Conservation (phyloP, 35 echinoderm and acorn worm species). For the Apostichopus japonicus region DNA sequence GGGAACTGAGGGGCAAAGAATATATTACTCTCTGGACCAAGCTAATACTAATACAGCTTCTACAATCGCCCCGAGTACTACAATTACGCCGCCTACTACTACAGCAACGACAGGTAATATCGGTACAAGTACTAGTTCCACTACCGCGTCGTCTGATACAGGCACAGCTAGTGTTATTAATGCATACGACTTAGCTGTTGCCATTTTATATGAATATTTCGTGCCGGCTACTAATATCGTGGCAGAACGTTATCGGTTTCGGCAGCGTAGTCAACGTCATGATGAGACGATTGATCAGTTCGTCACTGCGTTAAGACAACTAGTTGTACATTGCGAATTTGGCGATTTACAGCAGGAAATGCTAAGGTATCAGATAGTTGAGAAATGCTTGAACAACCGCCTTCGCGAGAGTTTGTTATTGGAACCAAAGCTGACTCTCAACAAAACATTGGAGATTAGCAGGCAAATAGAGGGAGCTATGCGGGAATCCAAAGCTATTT, state of each 20-base stretch:
- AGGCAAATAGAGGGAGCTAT: constrained; percentile 8
- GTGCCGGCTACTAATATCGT: neutral
- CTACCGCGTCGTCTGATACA: too few species aligned
- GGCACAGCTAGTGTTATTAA: too few species aligned
- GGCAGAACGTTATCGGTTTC: constrained; percentile 37
- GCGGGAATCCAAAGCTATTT: constrained; percentile 18
- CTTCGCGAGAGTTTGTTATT: constrained; percentile 1
- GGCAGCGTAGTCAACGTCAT: constrained; percentile 14
- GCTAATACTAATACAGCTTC: too few species aligned
- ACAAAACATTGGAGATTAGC: neutral
- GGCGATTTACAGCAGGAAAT: neutral
- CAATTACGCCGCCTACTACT: too few species aligned
- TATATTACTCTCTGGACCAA: too few species aligned
- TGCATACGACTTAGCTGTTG: too few species aligned
- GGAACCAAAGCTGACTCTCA: neutral
- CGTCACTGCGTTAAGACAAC: neutral
- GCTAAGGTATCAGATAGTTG: neutral
- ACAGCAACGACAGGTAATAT: too few species aligned
- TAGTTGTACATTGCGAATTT: neutral
- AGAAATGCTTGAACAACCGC: neutral
- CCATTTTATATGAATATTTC: too few species aligned
- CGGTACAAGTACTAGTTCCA: too few species aligned
- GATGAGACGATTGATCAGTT: constrained; percentile 37
- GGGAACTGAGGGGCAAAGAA: too few species aligned
- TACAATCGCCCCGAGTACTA: too few species aligned